Percentiles rank a stretch among this genome's conserved stretches.
Conservation (phyloP, 1,140 invertebrate species). For the Euborellia annulipes region DNA sequence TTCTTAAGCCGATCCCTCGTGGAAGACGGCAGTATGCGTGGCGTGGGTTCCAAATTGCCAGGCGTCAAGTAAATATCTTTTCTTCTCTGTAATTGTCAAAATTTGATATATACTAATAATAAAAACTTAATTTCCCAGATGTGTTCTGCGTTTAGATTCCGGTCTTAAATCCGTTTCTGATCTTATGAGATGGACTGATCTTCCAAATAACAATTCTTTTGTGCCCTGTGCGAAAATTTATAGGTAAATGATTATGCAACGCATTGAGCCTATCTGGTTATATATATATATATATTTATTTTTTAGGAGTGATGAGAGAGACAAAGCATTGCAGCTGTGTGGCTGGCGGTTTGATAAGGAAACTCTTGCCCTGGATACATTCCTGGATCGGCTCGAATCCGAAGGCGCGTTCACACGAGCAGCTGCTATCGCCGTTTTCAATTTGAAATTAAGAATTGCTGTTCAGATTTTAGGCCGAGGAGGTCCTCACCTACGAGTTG, state of each 20-base stretch:
- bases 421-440: conserved; percentile 80
- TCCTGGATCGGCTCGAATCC: conserved; percentile 21
- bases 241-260: too few species aligned
- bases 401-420: conserved; percentile 52
- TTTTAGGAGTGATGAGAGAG: conserved; percentile 54
- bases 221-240: too few species aligned
- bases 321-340: conserved; percentile 65
- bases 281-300: too few species aligned
- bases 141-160: too few species aligned
- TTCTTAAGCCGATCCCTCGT: conserved; percentile 46
- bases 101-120: too few species aligned
- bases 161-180: too few species aligned
- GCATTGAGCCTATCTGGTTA: too few species aligned
- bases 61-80: conserved; percentile 9
- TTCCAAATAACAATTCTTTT: too few species aligned
- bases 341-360: conserved; percentile 69
- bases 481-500: too few species aligned
- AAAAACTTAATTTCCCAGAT: too few species aligned
- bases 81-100: too few species aligned
- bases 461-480: conserved; percentile 69
- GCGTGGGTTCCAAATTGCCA: neutral
- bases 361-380: conserved; percentile 21
- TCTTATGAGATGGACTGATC: too few species aligned
- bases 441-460: conserved; percentile 64
- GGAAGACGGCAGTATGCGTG: conserved; percentile 7